Evolutionary conservation across 92 coral and sea anemone species (phyloP).

Genomic region (Micromussa lordhowensis): DNA sequence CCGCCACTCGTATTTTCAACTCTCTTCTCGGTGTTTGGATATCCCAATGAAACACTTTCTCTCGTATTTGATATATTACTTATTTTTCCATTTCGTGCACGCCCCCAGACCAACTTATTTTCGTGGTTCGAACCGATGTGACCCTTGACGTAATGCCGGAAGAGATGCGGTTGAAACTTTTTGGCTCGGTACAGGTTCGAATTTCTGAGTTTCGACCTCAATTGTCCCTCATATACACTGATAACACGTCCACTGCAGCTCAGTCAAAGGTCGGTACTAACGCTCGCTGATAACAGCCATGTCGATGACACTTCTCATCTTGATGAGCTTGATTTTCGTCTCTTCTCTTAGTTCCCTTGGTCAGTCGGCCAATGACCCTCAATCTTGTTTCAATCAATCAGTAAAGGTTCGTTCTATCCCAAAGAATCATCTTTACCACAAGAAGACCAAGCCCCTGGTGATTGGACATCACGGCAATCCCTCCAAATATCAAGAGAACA

Average conservation of each 20-base stretch:
- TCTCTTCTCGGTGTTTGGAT: too few relatives aligned
- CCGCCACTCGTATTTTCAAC: too few relatives aligned
- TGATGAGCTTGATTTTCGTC: not conserved
- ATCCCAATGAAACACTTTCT: too few relatives aligned
- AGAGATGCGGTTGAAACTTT: too few relatives aligned
- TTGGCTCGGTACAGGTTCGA: too few relatives aligned
- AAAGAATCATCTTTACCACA: slow-evolving; percentile 69
- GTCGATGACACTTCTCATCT: not conserved
- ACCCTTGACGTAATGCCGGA: too few relatives aligned
- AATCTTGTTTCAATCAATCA: slow-evolving; percentile 7
- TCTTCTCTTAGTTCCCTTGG: not conserved
- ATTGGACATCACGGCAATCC: slow-evolving; percentile 98
- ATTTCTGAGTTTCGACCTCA: not conserved
- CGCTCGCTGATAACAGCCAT: not conserved
- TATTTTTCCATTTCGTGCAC: too few relatives aligned
- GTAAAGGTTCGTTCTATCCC: slow-evolving; percentile 41
- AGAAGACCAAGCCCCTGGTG: slow-evolving; percentile 78
- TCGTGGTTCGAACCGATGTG: too few relatives aligned
- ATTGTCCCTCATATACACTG: not conserved
- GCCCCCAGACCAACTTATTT: too few relatives aligned
- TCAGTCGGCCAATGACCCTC: too few relatives aligned
- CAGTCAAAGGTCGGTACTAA: not conserved
- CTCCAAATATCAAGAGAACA: slow-evolving; percentile 87
- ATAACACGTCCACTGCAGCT: not conserved
- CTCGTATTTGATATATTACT: too few relatives aligned